phyloP scores from a whole-genome alignment of 1,140 invertebrate genomes.

The Diplogasteroides magnus region DNA sequence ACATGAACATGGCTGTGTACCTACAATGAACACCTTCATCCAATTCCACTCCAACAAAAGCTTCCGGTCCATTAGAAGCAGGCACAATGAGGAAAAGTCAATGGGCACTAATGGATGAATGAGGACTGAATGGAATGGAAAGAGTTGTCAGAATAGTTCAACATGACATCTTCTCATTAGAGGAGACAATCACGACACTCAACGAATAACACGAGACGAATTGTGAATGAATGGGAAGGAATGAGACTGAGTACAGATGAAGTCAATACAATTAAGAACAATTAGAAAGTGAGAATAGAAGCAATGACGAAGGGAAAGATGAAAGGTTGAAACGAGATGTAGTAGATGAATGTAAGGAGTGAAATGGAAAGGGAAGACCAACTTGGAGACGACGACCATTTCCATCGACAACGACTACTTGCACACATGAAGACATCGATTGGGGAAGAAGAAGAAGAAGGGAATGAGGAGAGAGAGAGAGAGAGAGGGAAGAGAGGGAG shows the following conservation, averaged over 20 bases:
- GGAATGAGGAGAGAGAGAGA: background rate
- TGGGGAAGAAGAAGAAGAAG: conserved; percentile 15
- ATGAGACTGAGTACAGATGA: background rate
- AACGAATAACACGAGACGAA: background rate
- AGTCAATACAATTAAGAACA: background rate
- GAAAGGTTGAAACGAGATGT: background rate
- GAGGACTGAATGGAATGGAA: conserved; percentile 1
- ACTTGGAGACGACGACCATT: background rate
- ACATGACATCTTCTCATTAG: background rate
- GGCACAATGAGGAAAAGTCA: background rate
- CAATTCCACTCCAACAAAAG: too few species aligned
- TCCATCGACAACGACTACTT: background rate
- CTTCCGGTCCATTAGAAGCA: too few species aligned
- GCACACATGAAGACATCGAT: conserved; percentile 14
- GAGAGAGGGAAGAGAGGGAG: background rate
- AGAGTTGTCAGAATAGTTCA: background rate
- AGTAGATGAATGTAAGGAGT: background rate
- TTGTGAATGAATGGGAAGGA: background rate
- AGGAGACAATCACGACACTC: background rate
- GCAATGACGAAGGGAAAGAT: background rate
- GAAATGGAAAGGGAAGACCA: conserved; percentile 4
- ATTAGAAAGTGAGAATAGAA: background rate
- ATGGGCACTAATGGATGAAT: background rate
- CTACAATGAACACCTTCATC: background rate
- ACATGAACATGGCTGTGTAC: conserved; percentile 13